These are phyloP conservation scores for Sebastes alutus DNA, from an alignment of 2,797 vertebrate species.

Conservation along the genomic window DNA sequence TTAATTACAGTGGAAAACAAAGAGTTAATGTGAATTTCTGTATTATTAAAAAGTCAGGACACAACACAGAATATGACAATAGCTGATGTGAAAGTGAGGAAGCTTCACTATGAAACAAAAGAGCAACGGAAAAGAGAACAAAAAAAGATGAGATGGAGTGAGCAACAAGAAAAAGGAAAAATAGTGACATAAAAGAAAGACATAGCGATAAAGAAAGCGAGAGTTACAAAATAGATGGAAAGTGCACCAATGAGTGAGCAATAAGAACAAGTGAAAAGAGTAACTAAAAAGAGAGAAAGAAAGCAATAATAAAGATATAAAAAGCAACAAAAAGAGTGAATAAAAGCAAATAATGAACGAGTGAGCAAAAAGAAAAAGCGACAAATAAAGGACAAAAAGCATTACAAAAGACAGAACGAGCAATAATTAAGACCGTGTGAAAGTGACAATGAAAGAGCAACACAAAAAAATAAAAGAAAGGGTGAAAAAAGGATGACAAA, in stretches of 20 bases:
- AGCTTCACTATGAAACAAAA: not conserved
- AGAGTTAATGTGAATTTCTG: not conserved
- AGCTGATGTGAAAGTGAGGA: not conserved
- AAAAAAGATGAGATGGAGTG: not conserved
- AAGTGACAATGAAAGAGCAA: too few relatives aligned
- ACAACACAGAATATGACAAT: not conserved
- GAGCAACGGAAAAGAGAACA: not conserved
- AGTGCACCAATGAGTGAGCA: too few relatives aligned
- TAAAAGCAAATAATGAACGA: not conserved
- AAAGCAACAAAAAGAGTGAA: too few relatives aligned
- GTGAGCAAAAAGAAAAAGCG: not conserved
- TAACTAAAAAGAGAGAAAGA: not conserved
- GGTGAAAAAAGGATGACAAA: not conserved
- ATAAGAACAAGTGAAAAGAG: not conserved
- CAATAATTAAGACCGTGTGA: too few relatives aligned
- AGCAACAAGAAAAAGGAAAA: not conserved
- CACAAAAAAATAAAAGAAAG: not conserved
- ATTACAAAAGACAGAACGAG: too few relatives aligned
- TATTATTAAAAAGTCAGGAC: not conserved
- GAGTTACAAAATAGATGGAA: not conserved
- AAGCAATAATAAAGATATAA: too few relatives aligned
- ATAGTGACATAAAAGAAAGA: too few relatives aligned
- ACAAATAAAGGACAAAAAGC: not conserved
- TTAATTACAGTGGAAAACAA: too few relatives aligned
- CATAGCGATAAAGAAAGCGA: accelerated